Base-by-base conservation (phyloP, 2,113 vertebrate species). In the Paramisgurnus dabryanus region DNA sequence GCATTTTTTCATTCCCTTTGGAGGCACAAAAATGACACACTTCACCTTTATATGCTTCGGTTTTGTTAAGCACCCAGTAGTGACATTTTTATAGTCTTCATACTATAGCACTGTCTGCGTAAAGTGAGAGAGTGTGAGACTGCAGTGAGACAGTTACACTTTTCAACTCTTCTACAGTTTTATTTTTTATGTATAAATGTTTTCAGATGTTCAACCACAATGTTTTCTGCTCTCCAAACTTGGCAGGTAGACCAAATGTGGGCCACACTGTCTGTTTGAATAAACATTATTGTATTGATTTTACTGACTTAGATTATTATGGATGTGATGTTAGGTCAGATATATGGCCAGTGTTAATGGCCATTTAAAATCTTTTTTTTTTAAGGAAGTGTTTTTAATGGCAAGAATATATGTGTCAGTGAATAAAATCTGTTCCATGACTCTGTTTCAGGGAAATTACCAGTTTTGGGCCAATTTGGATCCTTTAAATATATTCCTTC, bases 121-220 rank as follows among this genome's bases (percentile, higher is more conserved):
- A 41, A 58, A 41, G 50, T 18, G 49, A 40, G 49, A 55, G 6
- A 10, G 7, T 0, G n/a, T 47, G 11, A 68, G 47, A 55, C 7
- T 3, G 45, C 45, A 2, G n/a, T 47, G 11, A 68, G 47, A 55
- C 7, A 71, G 49, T 41, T 13, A 8, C 2, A 47, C 12, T 70
- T 40, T 80, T 55, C 41, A 27, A 41, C 9, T 5, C 40, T 50
- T 72, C 8, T 34, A 60, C 9, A 18, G 61, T 58, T 55, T 39
- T 67, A 17, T 47, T 34, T 67, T 17, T 66, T 8, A 73, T 22
- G 57, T 13, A 34, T 39, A 67, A 79, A 49, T 39, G 61, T 73
- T 77, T 82, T 67, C 64, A 80, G 66, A 80, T 60, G 60, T 80
- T 76, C 34, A 65, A 17, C 64, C 22, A 61, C 49, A 39, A 40